phyloP scores from a whole-genome alignment of 2,113 vertebrate species.

The Phocoena phocoena region DNA sequence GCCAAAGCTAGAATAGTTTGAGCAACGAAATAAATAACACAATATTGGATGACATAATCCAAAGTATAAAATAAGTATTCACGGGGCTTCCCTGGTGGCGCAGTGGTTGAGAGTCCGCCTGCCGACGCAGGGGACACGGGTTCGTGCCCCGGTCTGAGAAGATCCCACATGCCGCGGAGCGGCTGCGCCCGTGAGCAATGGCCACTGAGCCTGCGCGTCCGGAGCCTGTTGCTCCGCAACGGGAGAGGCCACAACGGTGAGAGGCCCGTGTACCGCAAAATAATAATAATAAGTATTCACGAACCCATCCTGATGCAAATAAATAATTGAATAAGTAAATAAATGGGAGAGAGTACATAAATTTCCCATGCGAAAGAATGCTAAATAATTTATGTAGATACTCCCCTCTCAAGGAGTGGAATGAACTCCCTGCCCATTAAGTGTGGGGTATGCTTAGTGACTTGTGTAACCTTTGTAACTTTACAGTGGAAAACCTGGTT shows the following conservation, averaged over 20 bases:
- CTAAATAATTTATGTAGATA: neutral
- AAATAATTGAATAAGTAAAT: neutral
- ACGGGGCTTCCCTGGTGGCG: too few species aligned
- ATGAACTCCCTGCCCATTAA: neutral
- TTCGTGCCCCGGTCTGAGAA: too few species aligned
- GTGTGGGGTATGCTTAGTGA: neutral
- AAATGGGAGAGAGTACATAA: neutral
- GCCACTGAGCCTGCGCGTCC: too few species aligned
- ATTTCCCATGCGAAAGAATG: neutral
- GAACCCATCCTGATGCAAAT: neutral
- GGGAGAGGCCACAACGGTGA: too few species aligned
- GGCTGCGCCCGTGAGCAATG: fast-evolving
- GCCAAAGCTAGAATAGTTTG: neutral
- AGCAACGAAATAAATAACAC: neutral
- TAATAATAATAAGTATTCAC: neutral
- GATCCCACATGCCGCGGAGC: too few species aligned
- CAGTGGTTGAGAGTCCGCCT: too few species aligned
- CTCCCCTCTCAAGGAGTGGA: neutral
- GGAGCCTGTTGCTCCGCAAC: too few species aligned
- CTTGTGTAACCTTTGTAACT: neutral
- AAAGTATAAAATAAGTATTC: neutral
- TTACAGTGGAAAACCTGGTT: neutral
- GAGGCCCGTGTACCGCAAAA: too few species aligned
- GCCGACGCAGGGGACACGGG: too few species aligned
- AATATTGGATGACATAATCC: neutral